These are phyloP conservation scores for Salvelinus namaycush DNA, from an alignment of 2,113 vertebrate species.

Conservation along the genomic window DNA sequence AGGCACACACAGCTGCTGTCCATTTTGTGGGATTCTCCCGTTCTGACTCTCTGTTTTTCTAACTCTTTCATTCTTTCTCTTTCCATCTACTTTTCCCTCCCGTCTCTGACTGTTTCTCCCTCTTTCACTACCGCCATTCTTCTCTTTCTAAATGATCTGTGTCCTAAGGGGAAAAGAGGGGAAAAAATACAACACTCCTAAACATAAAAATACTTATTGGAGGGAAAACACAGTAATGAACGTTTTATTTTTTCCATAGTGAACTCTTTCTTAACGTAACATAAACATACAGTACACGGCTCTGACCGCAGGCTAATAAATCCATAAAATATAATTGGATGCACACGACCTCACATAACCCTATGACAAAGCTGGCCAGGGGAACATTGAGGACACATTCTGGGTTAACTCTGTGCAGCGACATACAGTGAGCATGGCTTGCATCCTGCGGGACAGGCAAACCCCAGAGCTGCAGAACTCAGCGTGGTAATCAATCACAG, in stretches of 20 bases:
- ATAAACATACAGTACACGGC: not conserved
- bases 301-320: not conserved
- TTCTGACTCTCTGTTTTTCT: conserved; percentile 11
- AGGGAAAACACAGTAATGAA: not conserved
- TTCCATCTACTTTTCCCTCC: conserved; percentile 1
- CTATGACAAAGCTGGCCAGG: not conserved
- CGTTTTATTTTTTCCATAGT: not conserved
- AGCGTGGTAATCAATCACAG: too few species aligned
- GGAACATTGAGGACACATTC: not conserved
- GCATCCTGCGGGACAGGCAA: not conserved
- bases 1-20: conserved; percentile 49
- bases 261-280: not conserved
- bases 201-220: not conserved
- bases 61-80: not conserved
- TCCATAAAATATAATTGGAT: not conserved
- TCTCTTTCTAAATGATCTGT: not conserved
- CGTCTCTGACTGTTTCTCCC: not conserved
- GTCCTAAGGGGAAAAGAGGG: not conserved
- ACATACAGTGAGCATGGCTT: not conserved
- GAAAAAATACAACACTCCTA: not conserved
- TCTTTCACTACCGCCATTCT: not conserved
- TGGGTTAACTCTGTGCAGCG: not conserved
- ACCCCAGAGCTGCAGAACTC: not conserved
- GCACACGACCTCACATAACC: not conserved
- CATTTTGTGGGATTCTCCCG: conserved; percentile 53